Percentiles rank a stretch among this genome's conserved stretches.
These are phyloP conservation scores for Exocentrus adspersus DNA, from an alignment of 2,888 invertebrate genomes.

Conservation along the genomic window DNA sequence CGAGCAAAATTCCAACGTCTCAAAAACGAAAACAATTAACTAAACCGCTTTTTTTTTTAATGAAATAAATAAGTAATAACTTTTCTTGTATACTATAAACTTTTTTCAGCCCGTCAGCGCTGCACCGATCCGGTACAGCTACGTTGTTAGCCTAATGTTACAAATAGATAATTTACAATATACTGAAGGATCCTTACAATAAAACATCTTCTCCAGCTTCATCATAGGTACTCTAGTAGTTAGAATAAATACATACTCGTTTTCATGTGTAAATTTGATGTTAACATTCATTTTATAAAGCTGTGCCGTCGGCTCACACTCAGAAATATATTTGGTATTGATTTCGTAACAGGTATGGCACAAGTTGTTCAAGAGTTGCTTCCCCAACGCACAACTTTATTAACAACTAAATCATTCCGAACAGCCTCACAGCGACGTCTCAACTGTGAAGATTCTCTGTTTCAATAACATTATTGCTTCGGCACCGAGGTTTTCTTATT, in stretches of 20 bases:
- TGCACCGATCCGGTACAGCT: conserved; percentile 14
- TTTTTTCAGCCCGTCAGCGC: conserved; percentile 18
- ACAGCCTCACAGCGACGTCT: conserved; percentile 22
- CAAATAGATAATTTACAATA: conserved; percentile 62
- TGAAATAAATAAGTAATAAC: conserved; percentile 46
- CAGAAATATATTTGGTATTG: conserved; percentile 45
- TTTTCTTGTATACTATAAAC: conserved; percentile 48
- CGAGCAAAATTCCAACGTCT: conserved; percentile 37
- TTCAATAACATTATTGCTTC: not conserved
- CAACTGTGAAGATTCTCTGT: not conserved
- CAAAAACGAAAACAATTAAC: conserved; percentile 39
- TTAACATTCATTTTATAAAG: conserved; percentile 27
- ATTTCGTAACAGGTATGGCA: conserved; percentile 47
- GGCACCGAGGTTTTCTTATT: too few relatives aligned
- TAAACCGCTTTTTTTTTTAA: conserved; percentile 28
- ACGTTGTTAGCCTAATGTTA: conserved; percentile 59
- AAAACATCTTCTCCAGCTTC: conserved; percentile 59
- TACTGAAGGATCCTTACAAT: conserved; percentile 58
- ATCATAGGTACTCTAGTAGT: conserved; percentile 65
- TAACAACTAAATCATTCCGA: conserved; percentile 33
- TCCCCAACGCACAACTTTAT: conserved; percentile 32
- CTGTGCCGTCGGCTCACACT: conserved; percentile 26
- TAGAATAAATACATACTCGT: conserved; percentile 48
- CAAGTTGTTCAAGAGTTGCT: conserved; percentile 38
- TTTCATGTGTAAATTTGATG: conserved; percentile 46